Evolutionary conservation across 2,113 vertebrate genomes (phyloP).

Genomic region (Pseudolaguvia tuberculata): DNA sequence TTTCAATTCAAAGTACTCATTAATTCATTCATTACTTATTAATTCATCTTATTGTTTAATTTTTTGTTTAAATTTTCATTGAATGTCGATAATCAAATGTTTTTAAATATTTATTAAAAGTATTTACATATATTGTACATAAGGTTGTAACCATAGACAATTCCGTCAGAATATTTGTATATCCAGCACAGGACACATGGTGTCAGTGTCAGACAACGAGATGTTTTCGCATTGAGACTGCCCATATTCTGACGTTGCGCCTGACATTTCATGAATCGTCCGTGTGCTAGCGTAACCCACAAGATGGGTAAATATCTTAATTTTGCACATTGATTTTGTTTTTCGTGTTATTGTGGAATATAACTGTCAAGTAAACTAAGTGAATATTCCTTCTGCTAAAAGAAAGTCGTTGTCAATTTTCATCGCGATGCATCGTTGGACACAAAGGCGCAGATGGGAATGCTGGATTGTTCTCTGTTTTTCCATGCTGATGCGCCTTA

Average conservation of each 20-base stretch:
- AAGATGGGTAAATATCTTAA: background rate
- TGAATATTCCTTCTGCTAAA: background rate
- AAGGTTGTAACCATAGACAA: no score
- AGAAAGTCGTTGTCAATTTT: background rate
- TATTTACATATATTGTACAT: background rate
- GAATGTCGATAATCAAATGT: background rate
- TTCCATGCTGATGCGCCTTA: conserved; percentile 31
- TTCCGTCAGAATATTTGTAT: background rate
- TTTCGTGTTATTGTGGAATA: background rate
- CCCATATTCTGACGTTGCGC: background rate
- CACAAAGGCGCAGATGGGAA: conserved; percentile 27
- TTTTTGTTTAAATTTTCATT: background rate
- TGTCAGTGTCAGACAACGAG: conserved; percentile 32
- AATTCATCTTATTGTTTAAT: no score
- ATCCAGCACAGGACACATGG: background rate
- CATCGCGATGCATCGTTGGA: conserved; percentile 11
- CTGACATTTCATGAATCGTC: background rate
- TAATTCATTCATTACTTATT: no score
- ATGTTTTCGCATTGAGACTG: background rate
- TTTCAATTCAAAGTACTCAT: no score
- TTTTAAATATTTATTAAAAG: background rate
- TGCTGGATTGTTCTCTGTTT: conserved; percentile 27
- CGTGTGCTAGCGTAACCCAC: background rate
- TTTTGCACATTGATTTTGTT: background rate
- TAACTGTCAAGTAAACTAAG: background rate